Evolutionary conservation across 2,888 invertebrate genomes (phyloP), one percentile per base, ranked within the genome.

Genomic region (Drosophila austrosaltans): DNA sequence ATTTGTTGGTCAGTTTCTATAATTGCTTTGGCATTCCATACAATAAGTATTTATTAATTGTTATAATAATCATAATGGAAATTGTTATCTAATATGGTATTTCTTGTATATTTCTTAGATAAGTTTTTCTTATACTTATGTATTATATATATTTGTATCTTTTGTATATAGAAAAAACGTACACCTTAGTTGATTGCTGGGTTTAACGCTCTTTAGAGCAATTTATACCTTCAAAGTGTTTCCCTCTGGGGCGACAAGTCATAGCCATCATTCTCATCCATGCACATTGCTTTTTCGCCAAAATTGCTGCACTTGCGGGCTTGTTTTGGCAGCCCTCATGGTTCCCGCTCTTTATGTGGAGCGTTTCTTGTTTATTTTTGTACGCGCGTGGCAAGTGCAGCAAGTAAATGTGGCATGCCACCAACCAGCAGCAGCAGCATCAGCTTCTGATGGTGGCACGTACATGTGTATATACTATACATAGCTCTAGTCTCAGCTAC

Each of bases 341-440:
- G 70, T 25, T 79, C 69, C 60, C 75, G 61, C 54, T 60, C 56
- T 68, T 53, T 60, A 69, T 69, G 59, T 59, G n/a, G 48, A 66
- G 59, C 48, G 48, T 10, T 57, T 63, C 69, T 69, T 82, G 85
- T 85, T 76, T 85, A 82, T 87, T 83, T 87, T 81, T 62, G 76
- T 65, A 79, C 75, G 77, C 78, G 82, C 81, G 81, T 82, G 74
- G 86, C 76, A 83, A 84, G 82, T 81, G 82, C 71, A 82, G 72
- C 77, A 70, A 60, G 73, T 72, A 81, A 80, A 76, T 80, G 87
- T 76, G 76, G 88, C 80, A 78, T 75, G 72, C 74, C 68, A 25
- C 25, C 42, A 53, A 32, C 57, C 63, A 59, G 69, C 12, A 66
- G 8, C 2, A 36, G 2, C 36, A 36, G 36, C 36, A 36, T 7